Evolutionary conservation across 2,888 invertebrate genomes (phyloP).

Genomic region (Cataglyphis altisquamis): DNA sequence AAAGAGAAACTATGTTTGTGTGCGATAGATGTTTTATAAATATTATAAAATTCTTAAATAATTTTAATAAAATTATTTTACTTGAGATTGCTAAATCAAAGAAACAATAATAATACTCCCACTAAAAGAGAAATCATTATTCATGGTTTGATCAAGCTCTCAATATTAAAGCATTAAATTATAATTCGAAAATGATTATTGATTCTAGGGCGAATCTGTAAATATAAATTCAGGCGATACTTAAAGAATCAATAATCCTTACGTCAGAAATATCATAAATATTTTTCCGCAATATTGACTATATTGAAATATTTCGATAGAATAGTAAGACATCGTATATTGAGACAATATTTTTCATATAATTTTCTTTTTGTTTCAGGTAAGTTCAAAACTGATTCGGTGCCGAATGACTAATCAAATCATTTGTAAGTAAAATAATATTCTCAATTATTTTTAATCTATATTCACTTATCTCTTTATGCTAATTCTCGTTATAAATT

Average conservation of each 20-base stretch:
- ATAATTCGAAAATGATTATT: neutral
- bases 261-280: neutral
- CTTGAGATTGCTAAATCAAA: neutral
- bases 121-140: neutral
- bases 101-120: neutral
- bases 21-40: neutral
- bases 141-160: neutral
- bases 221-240: slow-evolving; percentile 82
- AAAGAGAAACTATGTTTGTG: neutral
- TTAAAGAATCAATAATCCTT: neutral
- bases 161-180: neutral
- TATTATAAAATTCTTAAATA: neutral
- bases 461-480: neutral
- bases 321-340: neutral
- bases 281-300: neutral
- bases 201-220: neutral
- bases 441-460: slow-evolving; percentile 7
- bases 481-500: neutral
- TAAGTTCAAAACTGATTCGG: slow-evolving; percentile 54
- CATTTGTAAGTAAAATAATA: slow-evolving; percentile 21
- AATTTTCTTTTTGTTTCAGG: slow-evolving; percentile 63
- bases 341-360: neutral
- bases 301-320: neutral
- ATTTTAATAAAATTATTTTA: neutral
- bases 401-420: neutral